Evolutionary conservation across 2,113 vertebrate genomes (phyloP), one percentile per base, ranked within the genome.

Genomic region (Octodon degus): DNA sequence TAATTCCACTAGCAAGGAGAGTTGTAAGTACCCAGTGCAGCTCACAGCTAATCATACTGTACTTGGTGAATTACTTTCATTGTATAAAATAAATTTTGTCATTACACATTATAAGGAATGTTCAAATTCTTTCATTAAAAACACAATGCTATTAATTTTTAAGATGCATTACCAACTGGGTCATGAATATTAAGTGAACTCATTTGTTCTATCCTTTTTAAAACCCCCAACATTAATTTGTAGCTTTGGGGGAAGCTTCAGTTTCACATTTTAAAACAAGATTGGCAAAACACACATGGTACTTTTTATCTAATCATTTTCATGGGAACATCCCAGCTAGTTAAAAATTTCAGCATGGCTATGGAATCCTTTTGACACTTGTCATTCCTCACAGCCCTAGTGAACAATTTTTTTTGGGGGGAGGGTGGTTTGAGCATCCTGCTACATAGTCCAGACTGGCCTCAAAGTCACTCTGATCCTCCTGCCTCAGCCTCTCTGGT

Each of bases 121-220:
- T 92, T 97, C 87, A 96, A 83, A 88, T 97, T 34, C 3, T 93
- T 94, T 95, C 86, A 85, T 97, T 97, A 96, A 97, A 97, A 95
- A 82, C 17, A 63, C 88, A 96, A 25, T 92, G 27, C 95, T 95
- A 89, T 91, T 93, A 86, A 96, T 90, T 97, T 97, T 97, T 83
- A 97, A 97, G 95, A 95, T 79, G 40, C 53, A 55, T 80, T 96
- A 60, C 58, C 24, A 97, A 96, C 60, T 34, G 62, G 24, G 63
- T 65, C 77, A 93, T 92, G 79, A 94, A 97, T 98, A 97, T 94
- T 97, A 96, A 97, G 68, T 72, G n/a, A 95, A 58, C 2, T 82
- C 30, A 95, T 94, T 91, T 88, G 12, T 55, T 53, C 65, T 84
- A 90, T 63, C 55, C 77, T 63, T 70, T 16, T 6, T 8, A 74